Base-by-base conservation (phyloP, 2,888 invertebrate species). In the Erebia ligea region DNA sequence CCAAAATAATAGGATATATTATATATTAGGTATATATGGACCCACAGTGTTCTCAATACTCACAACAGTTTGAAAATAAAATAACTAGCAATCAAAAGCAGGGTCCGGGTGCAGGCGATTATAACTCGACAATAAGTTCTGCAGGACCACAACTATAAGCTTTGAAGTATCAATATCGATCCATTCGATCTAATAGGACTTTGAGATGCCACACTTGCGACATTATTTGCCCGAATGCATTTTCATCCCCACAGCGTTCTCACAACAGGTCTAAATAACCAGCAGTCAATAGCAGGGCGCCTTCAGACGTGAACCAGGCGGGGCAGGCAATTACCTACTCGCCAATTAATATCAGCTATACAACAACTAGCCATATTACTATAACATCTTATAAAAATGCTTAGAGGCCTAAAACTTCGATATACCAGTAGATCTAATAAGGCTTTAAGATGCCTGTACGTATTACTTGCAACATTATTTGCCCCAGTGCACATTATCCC, bases 291-390 rank as follows among this genome's bases (percentile, higher is more conserved):
- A 88, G 83, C 91, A 90, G 88, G 80, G 80, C 83, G 86, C 87
- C 89, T 90, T 84, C 88, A 89, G 90, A 90, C 87, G 85, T 78
- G 84, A 81, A 80, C 82, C 83, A 84, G 79, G 82, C 84, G 81
- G 84, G 85, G 86, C 80, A 83, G 83, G 86, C 91, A 90, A 91
- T 91, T n/a, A n/a, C n/a, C n/a, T 91, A 91, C 82, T 86, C 91
- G 90, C 87, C 91, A 91, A 91, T 92, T 91, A 91, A 89, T 89
- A 89, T 25, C 87, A 84, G 88, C 86, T 87, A 90, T 90, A 90
- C 88, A 34, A 34, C 6, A 34, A 42, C n/a, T n/a, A n/a, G n/a
- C n/a, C n/a, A n/a, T n/a, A n/a, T n/a, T n/a, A n/a, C 40, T 40
- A 40, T 40, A 9, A 9, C 40, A 40, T 40, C 40, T 40, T 40